Evolutionary conservation across 2,113 vertebrate species (phyloP).

Genomic region (Phylloscopus trochiloides): DNA sequence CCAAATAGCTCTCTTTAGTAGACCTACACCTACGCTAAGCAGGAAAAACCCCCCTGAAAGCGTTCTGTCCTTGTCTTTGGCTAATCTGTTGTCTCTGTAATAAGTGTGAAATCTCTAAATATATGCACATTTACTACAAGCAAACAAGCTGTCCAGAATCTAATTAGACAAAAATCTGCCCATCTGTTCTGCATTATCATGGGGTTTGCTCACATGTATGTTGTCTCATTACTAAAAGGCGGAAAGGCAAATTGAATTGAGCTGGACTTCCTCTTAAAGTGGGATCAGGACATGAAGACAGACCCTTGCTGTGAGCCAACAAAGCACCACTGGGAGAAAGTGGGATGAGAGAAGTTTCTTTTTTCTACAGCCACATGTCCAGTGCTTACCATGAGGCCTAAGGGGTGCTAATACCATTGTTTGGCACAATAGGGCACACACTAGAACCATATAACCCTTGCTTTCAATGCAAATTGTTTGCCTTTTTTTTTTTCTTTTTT

Average conservation of each 20-base stretch:
- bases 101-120: slow-evolving; percentile 82
- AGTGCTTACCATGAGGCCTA: slow-evolving; percentile 80
- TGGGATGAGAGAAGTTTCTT: slow-evolving; percentile 72
- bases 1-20: slow-evolving; percentile 11
- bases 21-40: neutral
- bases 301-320: slow-evolving; percentile 83
- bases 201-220: slow-evolving; percentile 71
- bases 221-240: slow-evolving; percentile 77
- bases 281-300: slow-evolving; percentile 84
- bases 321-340: slow-evolving; percentile 80
- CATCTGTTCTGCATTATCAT: slow-evolving; percentile 82
- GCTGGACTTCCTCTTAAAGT: slow-evolving; percentile 76
- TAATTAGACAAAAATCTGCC: slow-evolving; percentile 83
- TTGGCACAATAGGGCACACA: slow-evolving; percentile 70
- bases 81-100: slow-evolving; percentile 68
- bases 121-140: slow-evolving; percentile 61
- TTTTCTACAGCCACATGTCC: slow-evolving; percentile 88
- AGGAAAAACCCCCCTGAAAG: fast-evolving
- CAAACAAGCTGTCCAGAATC: slow-evolving; percentile 75
- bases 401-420: slow-evolving; percentile 86
- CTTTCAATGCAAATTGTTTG: slow-evolving; percentile 81
- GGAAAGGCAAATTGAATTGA: slow-evolving; percentile 82
- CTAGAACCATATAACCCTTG: slow-evolving; percentile 76
- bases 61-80: neutral
- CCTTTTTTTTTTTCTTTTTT: slow-evolving; percentile 71